These are phyloP conservation scores for Gallinago paraguaiae DNA, from an alignment of 2,113 vertebrate genomes.

Conservation along the genomic window DNA sequence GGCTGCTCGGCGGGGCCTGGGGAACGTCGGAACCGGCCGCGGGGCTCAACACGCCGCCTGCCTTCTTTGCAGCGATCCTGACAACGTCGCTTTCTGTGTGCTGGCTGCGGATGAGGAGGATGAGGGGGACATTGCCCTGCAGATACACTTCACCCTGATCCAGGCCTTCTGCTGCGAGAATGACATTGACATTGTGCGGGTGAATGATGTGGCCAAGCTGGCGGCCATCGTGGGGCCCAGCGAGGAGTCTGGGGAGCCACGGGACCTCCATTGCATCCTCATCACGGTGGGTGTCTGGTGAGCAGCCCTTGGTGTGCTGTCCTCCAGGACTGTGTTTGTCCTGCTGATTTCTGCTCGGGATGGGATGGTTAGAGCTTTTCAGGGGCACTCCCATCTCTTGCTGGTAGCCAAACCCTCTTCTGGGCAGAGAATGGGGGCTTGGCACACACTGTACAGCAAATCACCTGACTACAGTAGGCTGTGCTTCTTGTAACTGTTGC, in stretches of 20 bases:
- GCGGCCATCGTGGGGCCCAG: constrained; percentile 84
- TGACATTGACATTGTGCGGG: constrained; percentile 93
- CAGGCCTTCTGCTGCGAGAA: constrained; percentile 99
- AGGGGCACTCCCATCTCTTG: rapidly evolving
- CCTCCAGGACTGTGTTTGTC: rapidly evolving
- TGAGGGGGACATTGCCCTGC: constrained; percentile 93
- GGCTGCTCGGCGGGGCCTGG: not conserved
- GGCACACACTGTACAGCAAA: rapidly evolving
- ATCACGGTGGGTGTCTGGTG: constrained; percentile 84
- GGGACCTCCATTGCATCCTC: constrained; percentile 95
- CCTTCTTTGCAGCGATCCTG: constrained; percentile 84
- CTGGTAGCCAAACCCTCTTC: not conserved
- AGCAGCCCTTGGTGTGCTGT: rapidly evolving
- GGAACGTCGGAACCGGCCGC: too few relatives aligned
- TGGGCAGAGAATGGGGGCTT: not conserved
- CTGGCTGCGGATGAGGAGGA: constrained; percentile 92
- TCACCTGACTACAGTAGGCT: not conserved
- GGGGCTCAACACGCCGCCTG: not conserved
- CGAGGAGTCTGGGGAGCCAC: constrained; percentile 83
- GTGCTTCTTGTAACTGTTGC: not conserved
- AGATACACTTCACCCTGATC: constrained; percentile 98
- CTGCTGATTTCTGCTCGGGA: rapidly evolving
- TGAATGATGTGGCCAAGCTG: constrained; percentile 88
- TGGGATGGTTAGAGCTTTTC: rapidly evolving
- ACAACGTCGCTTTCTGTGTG: constrained; percentile 94